Evolutionary conservation across 2,888 invertebrate species (phyloP), one percentile per base, ranked within the genome.

Genomic region (Dorcus parallelipipedus): DNA sequence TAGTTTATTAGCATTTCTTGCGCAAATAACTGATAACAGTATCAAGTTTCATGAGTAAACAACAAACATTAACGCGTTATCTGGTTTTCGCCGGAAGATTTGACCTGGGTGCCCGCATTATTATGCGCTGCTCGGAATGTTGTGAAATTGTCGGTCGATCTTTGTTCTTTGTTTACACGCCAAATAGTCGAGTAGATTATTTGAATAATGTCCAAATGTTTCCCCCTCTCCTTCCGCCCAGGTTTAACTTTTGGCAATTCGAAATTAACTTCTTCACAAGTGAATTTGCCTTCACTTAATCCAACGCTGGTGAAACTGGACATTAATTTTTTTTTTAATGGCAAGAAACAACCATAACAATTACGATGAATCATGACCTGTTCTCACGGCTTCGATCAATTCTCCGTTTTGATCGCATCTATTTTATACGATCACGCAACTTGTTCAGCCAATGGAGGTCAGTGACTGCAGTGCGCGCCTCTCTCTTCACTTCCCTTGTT

Each of bases 391-490:
- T 50, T 56, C 43, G 43, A 53, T 55, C 52, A 56, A 58, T 62
- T 60, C 54, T 43, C 54, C 45, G 59, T 60, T 62, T 55, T 54
- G 54, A 59, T 62, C 60, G 53, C 56, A 56, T 60, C 52, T 49
- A 58, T 42, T 60, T 49, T 59, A 54, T 58, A 56, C 60, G 61
- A 70, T 72, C 72, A 72, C 71, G 72, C 72, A 71, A 72, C 71
- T 67, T 69, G 69, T 69, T 69, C 69, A 71, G 65, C 65, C 70
- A 67, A 70, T 71, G 65, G 71, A 72, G 73, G 73, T 73, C 73
- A 73, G 72, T 73, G 73, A 73, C 73, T 72, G 64, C 58, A 56
- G 49, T 48, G 56, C 50, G 53, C 58, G 53, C 58, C 54, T 54
- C 54, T 60, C 61, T 64, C 59, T 64, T 59, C 66, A 58, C 64